Base-by-base conservation (phyloP, 2,888 invertebrate genomes). In the Sisyra terminalis region DNA sequence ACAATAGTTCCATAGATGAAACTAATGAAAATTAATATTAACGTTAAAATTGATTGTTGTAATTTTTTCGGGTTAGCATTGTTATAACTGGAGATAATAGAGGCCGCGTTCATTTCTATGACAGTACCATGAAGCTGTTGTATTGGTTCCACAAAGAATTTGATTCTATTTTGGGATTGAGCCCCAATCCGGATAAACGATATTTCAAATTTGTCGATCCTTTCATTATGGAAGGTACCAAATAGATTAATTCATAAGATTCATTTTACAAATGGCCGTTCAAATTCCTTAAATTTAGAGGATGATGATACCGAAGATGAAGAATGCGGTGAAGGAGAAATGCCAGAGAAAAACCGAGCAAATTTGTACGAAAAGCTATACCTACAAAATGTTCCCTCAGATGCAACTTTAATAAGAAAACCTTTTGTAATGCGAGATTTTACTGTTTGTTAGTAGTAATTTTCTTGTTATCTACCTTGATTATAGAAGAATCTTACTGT, bases 71-170 rank as follows among this genome's bases (percentile, higher is more conserved):
- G 45, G 49, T 43, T 52, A 73, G 73, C 8, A 54, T 65, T n/a
- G 57, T 73, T 38, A 67, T 69, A 18, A 70, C 69, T 1, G 75
- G 73, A 9, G 73, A 71, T 52, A 56, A 54, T 10, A 48, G 43
- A 1, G 77, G 76, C 0, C 61, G 68, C 37, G 63, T 78, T 37
- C 64, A 61, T 49, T 75, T 78, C 54, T 76, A 73, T 52, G 73
- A 76, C 48, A 57, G 61, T 35, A 64, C 69, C 49, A 53, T 76
- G 50, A 67, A 64, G 52, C 57, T 77, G 41, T 49, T 77, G 39
- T 73, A 71, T 55, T 73, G 73, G 71, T 61, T 68, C 44, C 61
- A 66, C 31, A 64, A 66, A 7, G 54, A 57, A 3, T 57, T 71
- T 14, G 67, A 67, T 50, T 55, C 58, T 35, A 64, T 73, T 39